Base-by-base conservation (phyloP, 2,113 vertebrate species). In the Lasiurus borealis region DNA sequence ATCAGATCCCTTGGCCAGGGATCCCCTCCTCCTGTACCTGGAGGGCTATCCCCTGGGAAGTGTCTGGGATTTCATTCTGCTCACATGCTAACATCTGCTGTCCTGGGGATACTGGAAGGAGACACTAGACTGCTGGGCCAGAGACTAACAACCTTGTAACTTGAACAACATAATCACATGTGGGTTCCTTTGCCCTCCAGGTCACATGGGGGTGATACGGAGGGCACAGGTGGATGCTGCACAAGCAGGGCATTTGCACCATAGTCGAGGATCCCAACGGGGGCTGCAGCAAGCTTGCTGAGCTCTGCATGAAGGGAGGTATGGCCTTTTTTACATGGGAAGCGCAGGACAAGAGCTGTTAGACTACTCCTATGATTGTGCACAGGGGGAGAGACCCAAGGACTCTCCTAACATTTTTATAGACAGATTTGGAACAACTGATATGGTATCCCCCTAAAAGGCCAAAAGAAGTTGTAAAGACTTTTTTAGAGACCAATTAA, bases 401-500 rank as follows among this genome's bases (percentile, higher is more conserved):
- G 40, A 50, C 8, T 7, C 4, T 64, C 69, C 36, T 68, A n/a
- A 73, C 7, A 48, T 64, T 94, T 44, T 44, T 57, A 71, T 2
- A 83, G 86, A 36, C 9, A 80, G 31, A 54, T 68, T 52, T 34
- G 18, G 36, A 78, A 93, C 13, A 86, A 68, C 9, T 50, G 54
- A 13, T 71, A 12, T 12, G 52, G 69, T 52, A 36, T 77, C 6
- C 18, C 64, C n/a, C 34, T 76, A 81, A 91, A 85, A 96, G 59
- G 50, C 69, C 52, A 82, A 78, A 92, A 92, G 62, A 66, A 18
- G 44, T 52, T 52, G 40, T 46, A 73, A 83, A 92, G 46, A 83
- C 78, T 46, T 85, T 91, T 13, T 8, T n/a, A 90, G 12, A 93
- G 52, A 77, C 11, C 5, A 94, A 46, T 40, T 87, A 68, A 94